Conservation (phyloP, 92 coral and sea anemone genomes). For the Phenganax subtilis region DNA sequence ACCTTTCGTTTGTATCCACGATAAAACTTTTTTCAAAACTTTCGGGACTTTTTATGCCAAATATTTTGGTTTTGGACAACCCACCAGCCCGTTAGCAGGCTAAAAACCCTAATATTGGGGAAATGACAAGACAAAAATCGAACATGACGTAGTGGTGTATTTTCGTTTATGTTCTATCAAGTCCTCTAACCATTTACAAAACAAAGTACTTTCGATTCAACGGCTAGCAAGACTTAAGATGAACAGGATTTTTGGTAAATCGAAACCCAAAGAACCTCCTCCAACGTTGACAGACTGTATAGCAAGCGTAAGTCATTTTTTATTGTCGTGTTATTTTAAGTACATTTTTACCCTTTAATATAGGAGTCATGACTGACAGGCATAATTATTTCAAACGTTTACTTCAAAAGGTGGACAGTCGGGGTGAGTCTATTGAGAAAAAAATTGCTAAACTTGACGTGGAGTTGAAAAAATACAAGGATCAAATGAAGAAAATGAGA, state of each 20-base stretch:
- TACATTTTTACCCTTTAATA: background rate
- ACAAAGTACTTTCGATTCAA: background rate
- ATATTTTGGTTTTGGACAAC: no score
- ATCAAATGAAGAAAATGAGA: conserved; percentile 99
- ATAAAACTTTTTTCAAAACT: no score
- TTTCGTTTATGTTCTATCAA: conserved; percentile 11
- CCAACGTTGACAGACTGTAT: conserved; percentile 95
- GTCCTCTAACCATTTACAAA: background rate
- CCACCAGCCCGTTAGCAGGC: no score
- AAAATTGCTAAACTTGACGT: conserved; percentile 87
- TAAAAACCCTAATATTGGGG: no score
- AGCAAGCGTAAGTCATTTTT: conserved; percentile 59
- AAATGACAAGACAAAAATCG: conserved; percentile 12
- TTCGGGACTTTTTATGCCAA: no score
- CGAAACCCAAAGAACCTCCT: conserved; percentile 94
- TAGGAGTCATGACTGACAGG: background rate
- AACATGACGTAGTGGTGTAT: conserved; percentile 14
- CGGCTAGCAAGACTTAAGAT: conserved; percentile 45
- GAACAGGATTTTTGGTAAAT: conserved; percentile 91
- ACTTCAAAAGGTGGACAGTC: conserved; percentile 75
- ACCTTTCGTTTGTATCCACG: no score
- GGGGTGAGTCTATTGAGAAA: conserved; percentile 95
- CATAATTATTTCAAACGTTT: background rate
- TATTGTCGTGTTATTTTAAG: background rate
- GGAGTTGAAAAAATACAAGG: conserved; percentile 87